Conservation (phyloP, 2,113 vertebrate genomes). For the Oryzias curvinotus region DNA sequence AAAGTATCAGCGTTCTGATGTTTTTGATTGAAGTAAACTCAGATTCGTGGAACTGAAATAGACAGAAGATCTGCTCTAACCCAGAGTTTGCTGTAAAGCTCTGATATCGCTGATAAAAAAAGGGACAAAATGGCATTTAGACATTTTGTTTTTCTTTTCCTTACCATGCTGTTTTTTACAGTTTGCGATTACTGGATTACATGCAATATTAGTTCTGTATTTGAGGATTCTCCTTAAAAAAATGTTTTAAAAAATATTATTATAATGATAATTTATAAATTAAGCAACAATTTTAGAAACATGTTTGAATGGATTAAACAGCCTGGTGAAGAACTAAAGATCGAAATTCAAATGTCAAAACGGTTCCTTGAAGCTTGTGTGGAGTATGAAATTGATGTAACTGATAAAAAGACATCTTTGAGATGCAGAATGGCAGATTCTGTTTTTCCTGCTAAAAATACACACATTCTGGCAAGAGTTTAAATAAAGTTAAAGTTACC, state of each 20-base stretch:
- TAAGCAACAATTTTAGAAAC: neutral
- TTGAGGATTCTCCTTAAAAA: neutral
- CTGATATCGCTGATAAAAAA: constrained; percentile 27
- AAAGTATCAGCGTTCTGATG: constrained; percentile 23
- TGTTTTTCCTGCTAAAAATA: neutral
- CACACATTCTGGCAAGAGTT: too few species aligned
- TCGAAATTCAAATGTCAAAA: constrained; percentile 50
- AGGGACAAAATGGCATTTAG: constrained; percentile 47
- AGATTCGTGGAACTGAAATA: neutral
- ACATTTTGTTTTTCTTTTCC: constrained; percentile 23
- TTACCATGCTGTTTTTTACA: constrained; percentile 16
- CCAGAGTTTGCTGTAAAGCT: constrained; percentile 47
- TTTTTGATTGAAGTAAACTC: constrained; percentile 10
- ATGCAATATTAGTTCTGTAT: too few species aligned
- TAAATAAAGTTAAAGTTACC: neutral
- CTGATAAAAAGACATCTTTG: constrained; percentile 50
- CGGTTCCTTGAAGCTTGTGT: constrained; percentile 45
- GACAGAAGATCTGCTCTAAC: constrained; percentile 31
- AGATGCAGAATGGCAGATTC: constrained; percentile 18
- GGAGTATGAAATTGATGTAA: constrained; percentile 52
- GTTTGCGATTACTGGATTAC: neutral
- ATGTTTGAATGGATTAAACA: constrained; percentile 11
- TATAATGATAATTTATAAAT: neutral
- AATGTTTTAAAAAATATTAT: neutral
- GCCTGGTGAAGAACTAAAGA: constrained; percentile 32